Conservation (phyloP, 1,140 invertebrate genomes). For the Paramacrobiotus metropolitanus region DNA sequence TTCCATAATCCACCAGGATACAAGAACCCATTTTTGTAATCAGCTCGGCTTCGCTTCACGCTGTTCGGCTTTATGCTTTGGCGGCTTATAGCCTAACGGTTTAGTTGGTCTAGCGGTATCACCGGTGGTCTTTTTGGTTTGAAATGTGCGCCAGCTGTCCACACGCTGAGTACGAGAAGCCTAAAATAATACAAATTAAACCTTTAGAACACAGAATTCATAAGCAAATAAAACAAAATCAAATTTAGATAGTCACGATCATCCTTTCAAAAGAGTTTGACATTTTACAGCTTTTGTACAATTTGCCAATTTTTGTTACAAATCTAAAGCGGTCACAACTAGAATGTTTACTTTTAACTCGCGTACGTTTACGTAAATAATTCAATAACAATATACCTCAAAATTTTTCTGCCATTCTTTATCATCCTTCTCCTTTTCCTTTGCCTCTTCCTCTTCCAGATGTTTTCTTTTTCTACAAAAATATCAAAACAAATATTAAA, state of each 20-base stretch:
- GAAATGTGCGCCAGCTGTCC: conserved; percentile 83
- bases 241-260: conserved; percentile 5
- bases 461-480: conserved; percentile 54
- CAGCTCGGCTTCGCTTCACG: too few species aligned
- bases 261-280: not conserved
- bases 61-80: conserved; percentile 82
- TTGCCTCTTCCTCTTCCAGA: conserved; percentile 72
- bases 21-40: too few species aligned
- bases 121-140: conserved; percentile 42
- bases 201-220: conserved; percentile 3
- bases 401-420: conserved; percentile 95
- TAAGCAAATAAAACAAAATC: conserved; percentile 6
- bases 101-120: conserved; percentile 35
- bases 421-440: conserved; percentile 60
- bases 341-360: too few species aligned
- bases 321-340: too few species aligned
- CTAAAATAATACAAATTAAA: conserved; percentile 26
- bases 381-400: too few species aligned
- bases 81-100: conserved; percentile 35
- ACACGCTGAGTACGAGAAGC: conserved; percentile 79
- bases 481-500: conserved; percentile 4
- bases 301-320: too few species aligned
- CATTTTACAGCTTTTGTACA: not conserved
- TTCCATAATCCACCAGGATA: too few species aligned
- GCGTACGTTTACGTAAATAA: too few species aligned